Base-by-base conservation (phyloP, 2,888 invertebrate genomes). In the Linnaemya vulpina region DNA sequence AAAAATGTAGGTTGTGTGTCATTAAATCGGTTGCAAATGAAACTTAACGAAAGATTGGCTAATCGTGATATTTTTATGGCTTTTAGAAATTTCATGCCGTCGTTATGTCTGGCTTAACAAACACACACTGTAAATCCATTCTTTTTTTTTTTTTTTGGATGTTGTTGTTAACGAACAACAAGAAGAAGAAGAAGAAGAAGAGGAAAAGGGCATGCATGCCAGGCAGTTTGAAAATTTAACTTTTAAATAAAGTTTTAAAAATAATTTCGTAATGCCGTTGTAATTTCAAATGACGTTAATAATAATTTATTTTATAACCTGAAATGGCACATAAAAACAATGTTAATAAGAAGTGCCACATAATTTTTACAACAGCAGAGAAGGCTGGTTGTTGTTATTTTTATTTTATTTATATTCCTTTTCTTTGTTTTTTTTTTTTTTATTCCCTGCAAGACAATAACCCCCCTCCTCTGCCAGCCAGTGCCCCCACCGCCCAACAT, bases 281-380 rank as follows among this genome's bases (percentile, higher is more conserved):
- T 86, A 85, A 85, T 80, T 83, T 79, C 83, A 89, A 89, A 90
- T 90, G 90, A 89, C 89, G 90, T 89, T 90, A 91, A 91, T 91
- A 91, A 90, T 91, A 91, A 91, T 91, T 91, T 90, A 90, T 90
- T 91, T 91, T 91, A 91, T 91, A 90, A 90, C 89, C 90, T 90
- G 89, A 89, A 90, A 89, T 89, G 89, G 90, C 89, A 82, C 90
- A 91, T 90, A 89, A 89, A 90, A 90, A 89, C 89, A 88, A 87
- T 88, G 85, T 86, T 86, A 87, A 84, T 78, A 78, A 83, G 78
- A 83, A 83, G 78, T 84, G 84, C 67, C 73, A 77, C 77, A 84
- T 81, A 84, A 84, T 81, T 84, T 81, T 81, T 77, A 60, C 60
- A 74, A 73, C 81, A 78, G 51, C 68, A 22, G 51, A n/a, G 46